phyloP scores from a whole-genome alignment of 2,888 invertebrate genomes.

The Junonia oenone region DNA sequence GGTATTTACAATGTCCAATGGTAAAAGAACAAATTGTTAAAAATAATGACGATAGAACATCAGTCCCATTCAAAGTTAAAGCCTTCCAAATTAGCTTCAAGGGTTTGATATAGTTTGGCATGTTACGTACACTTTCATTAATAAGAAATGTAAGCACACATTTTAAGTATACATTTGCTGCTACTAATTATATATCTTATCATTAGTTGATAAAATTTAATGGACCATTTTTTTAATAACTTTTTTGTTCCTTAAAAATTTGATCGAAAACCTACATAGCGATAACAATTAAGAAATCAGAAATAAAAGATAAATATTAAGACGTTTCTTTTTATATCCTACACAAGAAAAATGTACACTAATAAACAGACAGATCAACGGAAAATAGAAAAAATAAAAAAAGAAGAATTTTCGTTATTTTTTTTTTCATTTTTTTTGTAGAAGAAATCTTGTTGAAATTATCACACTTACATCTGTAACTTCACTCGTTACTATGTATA shows the following conservation, averaged over 20 bases:
- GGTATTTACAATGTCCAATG: conserved; percentile 69
- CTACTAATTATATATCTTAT: conserved; percentile 49
- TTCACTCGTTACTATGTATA: conserved; percentile 47
- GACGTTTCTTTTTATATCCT: not conserved
- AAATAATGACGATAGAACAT: conserved; percentile 40
- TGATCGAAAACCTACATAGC: conserved; percentile 62
- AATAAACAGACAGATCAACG: conserved; percentile 16
- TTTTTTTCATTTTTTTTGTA: conserved; percentile 1
- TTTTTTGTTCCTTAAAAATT: conserved; percentile 61
- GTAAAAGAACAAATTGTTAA: conserved; percentile 41
- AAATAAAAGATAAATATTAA: conserved; percentile 11
- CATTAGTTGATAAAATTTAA: conserved; percentile 64
- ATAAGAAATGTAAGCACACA: conserved; percentile 54
- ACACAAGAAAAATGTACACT: conserved; percentile 2
- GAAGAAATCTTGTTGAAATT: conserved; percentile 32
- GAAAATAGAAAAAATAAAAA: conserved; percentile 6
- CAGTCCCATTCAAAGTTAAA: conserved; percentile 64
- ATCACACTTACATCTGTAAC: conserved; percentile 43
- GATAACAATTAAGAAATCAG: conserved; percentile 44
- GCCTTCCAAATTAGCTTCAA: conserved; percentile 58
- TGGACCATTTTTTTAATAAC: conserved; percentile 64
- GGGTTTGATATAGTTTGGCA: conserved; percentile 60
- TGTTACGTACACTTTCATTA: conserved; percentile 41
- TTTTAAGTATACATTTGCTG: conserved; percentile 53
- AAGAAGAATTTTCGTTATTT: not conserved